Evolutionary conservation across 2,113 vertebrate genomes (phyloP).

Genomic region (Menidia beryllina): DNA sequence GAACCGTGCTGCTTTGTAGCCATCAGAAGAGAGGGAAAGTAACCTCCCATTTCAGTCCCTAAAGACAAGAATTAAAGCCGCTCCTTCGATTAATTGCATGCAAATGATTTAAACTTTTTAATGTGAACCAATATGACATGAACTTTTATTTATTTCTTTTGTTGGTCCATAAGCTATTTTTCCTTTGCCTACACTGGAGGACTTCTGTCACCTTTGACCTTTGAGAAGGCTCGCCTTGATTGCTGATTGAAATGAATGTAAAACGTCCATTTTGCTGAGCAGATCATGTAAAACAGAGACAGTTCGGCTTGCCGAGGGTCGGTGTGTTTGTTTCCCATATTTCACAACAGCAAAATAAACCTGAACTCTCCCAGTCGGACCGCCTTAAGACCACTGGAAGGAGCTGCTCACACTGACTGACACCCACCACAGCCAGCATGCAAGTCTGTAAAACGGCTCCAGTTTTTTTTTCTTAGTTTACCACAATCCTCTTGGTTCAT

Average conservation of each 20-base stretch:
- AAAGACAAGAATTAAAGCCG: neutral
- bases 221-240: constrained; percentile 42
- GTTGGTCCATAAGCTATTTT: neutral
- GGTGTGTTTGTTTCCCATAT: neutral
- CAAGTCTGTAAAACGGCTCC: constrained; percentile 17
- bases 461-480: constrained; percentile 2
- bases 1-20: neutral
- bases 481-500: neutral
- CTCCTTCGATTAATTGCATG: neutral
- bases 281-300: neutral
- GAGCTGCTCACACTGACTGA: constrained; percentile 11
- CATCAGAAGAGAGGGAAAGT: neutral
- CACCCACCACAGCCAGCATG: constrained; percentile 44
- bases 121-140: neutral
- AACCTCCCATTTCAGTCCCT: neutral
- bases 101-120: neutral
- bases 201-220: neutral
- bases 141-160: neutral
- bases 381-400: constrained; percentile 55
- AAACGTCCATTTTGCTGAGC: neutral
- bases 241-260: constrained; percentile 27
- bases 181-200: neutral
- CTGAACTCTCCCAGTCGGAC: constrained; percentile 15
- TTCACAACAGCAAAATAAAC: neutral
- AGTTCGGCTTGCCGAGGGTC: neutral